A percentile compares a stretch with the other conserved stretches of the same genome.
Evolutionary conservation across 1,140 invertebrate genomes (phyloP).

Genomic region (Drosophila aff.): DNA sequence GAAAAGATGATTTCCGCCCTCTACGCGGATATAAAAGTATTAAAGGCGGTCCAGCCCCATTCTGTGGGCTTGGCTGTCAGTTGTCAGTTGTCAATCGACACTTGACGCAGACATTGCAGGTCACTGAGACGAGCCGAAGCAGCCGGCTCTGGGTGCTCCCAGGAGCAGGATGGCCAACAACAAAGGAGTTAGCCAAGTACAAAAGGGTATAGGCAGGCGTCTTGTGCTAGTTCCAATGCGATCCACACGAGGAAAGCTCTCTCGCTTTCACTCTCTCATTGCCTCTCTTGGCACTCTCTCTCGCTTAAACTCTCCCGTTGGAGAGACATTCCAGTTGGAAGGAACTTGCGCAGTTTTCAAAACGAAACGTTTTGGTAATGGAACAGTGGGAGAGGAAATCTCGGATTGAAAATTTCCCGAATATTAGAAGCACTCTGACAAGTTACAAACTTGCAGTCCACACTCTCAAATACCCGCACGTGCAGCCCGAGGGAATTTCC

Average conservation of each 20-base stretch:
- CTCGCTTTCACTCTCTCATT: slow-evolving; percentile 1
- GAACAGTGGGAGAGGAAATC: slow-evolving; percentile 19
- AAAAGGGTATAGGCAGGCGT: slow-evolving; percentile 31
- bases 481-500: slow-evolving; percentile 33
- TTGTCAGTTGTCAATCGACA: slow-evolving; percentile 43
- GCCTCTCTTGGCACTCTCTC: slow-evolving; percentile 2
- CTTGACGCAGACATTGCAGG: slow-evolving; percentile 52
- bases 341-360: slow-evolving; percentile 44
- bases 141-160: slow-evolving; percentile 25
- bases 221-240: slow-evolving; percentile 66
- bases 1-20: slow-evolving; percentile 5
- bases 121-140: slow-evolving; percentile 43
- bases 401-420: slow-evolving; percentile 8
- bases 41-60: slow-evolving; percentile 10
- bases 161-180: slow-evolving; percentile 26
- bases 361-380: slow-evolving; percentile 35
- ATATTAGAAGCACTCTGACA: slow-evolving; percentile 20
- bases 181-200: slow-evolving; percentile 37
- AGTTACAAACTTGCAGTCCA: slow-evolving; percentile 56
- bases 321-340: slow-evolving; percentile 46
- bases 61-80: slow-evolving; percentile 19
- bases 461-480: slow-evolving; percentile 46
- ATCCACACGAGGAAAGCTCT: slow-evolving; percentile 50
- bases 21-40: slow-evolving; percentile 8
- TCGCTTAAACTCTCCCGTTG: slow-evolving; percentile 3